Evolutionary conservation across 2,113 vertebrate species (phyloP), one percentile per base, ranked within the genome.

Genomic region (Pomatostomus ruficeps): DNA sequence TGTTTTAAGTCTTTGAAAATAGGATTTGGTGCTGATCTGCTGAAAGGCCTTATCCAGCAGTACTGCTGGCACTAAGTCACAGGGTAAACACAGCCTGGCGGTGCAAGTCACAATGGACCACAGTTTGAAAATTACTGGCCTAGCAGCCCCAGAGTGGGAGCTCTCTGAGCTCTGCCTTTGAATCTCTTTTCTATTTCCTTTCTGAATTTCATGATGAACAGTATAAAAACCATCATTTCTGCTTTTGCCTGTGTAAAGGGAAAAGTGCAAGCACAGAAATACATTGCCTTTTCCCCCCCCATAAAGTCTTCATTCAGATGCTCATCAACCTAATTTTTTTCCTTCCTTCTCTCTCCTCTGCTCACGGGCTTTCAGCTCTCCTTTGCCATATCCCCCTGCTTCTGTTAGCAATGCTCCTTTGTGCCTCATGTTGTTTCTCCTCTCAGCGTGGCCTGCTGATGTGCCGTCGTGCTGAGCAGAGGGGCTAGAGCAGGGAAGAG

Each of bases 91-190:
- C 94, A 96, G 91, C 46, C 92, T 95, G 84, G 83, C 10, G 0
- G 68, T 92, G 52, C 55, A 84, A 95, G 96, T 65, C 91, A 95
- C 95, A 96, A 86, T 93, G 89, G 79, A 86, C 95, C 88, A 86
- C 94, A 96, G 93, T 93, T 95, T 96, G 95, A 93, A 94, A 96
- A 95, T 94, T 94, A 96, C 43, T 93, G 91, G 88, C 52, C 91
- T 73, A 85, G 82, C 63, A 80, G 75, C 59, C 72, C 5, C 1
- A 75, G 75, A 95, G 75, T 22, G 0, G 52, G 75, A 95, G 89
- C 74, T 85, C 78, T 89, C 85, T n/a, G 79, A 89, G 82, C 48
- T 55, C 67, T 94, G 67, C 58, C 72, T 95, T 88, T 90, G 68
- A 90, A 83, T 93, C 55, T 91, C 45, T 91, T 81, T 85, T 73